Base-by-base conservation (phyloP, 2,113 vertebrate species). In the Alethe castanea region DNA sequence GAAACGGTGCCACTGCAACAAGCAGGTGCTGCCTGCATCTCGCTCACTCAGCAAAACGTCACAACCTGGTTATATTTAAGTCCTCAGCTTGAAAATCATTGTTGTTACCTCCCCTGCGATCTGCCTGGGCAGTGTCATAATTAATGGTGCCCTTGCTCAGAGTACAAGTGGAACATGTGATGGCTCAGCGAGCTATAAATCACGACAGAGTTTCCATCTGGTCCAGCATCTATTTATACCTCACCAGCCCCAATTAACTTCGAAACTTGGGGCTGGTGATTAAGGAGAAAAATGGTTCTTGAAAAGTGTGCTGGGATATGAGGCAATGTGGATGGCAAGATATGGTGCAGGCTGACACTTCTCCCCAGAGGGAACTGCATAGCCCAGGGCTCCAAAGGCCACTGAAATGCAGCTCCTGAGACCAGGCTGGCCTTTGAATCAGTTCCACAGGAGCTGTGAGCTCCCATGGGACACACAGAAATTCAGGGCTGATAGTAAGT, bases 101-200 rank as follows among this genome's bases (percentile, higher is more conserved):
- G 85, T 90, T 22, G 6, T 92, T 96, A 88, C 77, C 89, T 95
- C 93, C 93, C 90, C 64, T 44, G 89, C 60, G 45, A 81, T 92
- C 85, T 92, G 92, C 88, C 91, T 48, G 26, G 91, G 95, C 88
- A 85, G 86, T 83, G 76, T 31, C 81, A 72, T 95, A 95, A 97
- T 97, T 97, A 97, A 95, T 92, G 60, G 70, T 71, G 76, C 93
- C 95, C 93, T 97, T 95, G 93, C 96, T 95, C 87, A 62, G 91
- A 93, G 83, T 83, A 84, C 52, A 86, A 95, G 87, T 44, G 60
- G 94, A 97, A 97, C 96, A 97, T 96, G 94, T 95, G 97, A 97
- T 95, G 80, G 97, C 96, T 97, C 97, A 98, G 97, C 97, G 89
- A 97, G 96, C 97, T 98, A 95, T 96, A 96, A 95, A 95, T 96